Evolutionary conservation across 2,888 invertebrate species (phyloP), one percentile per base, ranked within the genome.

Genomic region (Acrobasis consociella): DNA sequence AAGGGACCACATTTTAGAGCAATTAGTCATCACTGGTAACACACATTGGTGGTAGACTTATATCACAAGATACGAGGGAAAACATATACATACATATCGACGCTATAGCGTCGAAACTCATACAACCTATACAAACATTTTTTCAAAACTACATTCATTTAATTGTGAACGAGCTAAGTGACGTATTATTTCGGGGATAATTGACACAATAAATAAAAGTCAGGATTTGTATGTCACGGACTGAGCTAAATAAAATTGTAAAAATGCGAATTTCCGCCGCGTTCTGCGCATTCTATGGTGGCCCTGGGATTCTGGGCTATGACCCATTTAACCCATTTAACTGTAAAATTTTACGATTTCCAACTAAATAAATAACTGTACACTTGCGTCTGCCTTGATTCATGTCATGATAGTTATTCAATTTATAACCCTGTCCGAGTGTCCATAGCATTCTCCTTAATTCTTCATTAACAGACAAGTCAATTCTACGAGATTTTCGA

Each of bases 201-300:
- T 68, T 58, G 60, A 39, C 59, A 31, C 50, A 58, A 67, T 66
- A 63, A 62, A 65, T 67, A 50, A 62, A 56, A 51, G 62, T 51
- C 67, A 63, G 17, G 51, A 62, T 66, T 73, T 69, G 50, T 69
- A 62, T 70, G 72, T 71, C 72, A 72, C 60, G 71, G 72, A 63
- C 64, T 62, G 37, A 31, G 46, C 49, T 16, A 49, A 38, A 60
- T 16, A 49, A 38, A 60, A 15, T 1, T 38, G 51, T 39, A n/a
- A 39, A 49, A 42, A 50, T 15, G 50, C 59, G 50, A 51, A 38
- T 49, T 49, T 31, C 31, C 31, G 31, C 31, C n/a, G 3, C 46
- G 46, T 11, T 46, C 11, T 46, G 46, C n/a, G 13, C 13, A 16
- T 17, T 42, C 39, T 51, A 39, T 31, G 39, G 15, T 42, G 39